phyloP scores from a whole-genome alignment of 1,140 invertebrate species.

The Drosophila varians region DNA sequence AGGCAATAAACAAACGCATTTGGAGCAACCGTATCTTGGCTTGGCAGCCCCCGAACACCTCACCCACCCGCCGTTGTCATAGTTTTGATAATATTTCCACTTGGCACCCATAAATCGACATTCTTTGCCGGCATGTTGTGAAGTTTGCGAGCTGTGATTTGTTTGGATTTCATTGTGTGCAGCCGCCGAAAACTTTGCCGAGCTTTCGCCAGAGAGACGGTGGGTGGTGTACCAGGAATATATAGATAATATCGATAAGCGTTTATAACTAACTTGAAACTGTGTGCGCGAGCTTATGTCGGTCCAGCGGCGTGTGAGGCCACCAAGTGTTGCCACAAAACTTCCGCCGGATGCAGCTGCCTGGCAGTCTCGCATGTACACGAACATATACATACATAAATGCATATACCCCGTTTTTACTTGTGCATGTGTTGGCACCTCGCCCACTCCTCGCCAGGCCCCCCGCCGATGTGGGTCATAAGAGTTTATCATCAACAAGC shows the following conservation, averaged over 20 bases:
- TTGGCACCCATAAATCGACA: slow-evolving; percentile 75
- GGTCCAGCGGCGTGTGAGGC: slow-evolving; percentile 27
- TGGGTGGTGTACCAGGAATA: neutral
- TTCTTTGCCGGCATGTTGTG: slow-evolving; percentile 60
- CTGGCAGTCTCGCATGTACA: neutral
- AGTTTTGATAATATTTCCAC: slow-evolving; percentile 71
- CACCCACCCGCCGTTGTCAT: slow-evolving; percentile 4
- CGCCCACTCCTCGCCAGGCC: slow-evolving; percentile 26
- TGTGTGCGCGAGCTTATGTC: slow-evolving; percentile 36
- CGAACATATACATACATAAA: neutral
- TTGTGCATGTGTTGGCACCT: slow-evolving; percentile 19
- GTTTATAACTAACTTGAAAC: slow-evolving; percentile 77
- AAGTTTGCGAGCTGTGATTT: slow-evolving; percentile 69
- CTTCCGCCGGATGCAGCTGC: slow-evolving; percentile 71
- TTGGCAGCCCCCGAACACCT: neutral
- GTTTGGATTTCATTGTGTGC: slow-evolving; percentile 79
- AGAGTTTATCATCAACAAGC: slow-evolving; percentile 80
- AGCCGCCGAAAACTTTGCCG: slow-evolving; percentile 45
- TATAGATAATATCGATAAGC: slow-evolving; percentile 76
- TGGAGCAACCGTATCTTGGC: slow-evolving; percentile 23
- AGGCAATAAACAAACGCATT: slow-evolving; percentile 63
- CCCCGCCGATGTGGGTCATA: slow-evolving; percentile 69
- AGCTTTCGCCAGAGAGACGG: neutral
- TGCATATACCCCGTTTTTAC: too few species aligned
- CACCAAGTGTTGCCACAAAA: slow-evolving; percentile 70